Base-by-base conservation (phyloP, 2,797 vertebrate species). In the Choloepus didactylus region DNA sequence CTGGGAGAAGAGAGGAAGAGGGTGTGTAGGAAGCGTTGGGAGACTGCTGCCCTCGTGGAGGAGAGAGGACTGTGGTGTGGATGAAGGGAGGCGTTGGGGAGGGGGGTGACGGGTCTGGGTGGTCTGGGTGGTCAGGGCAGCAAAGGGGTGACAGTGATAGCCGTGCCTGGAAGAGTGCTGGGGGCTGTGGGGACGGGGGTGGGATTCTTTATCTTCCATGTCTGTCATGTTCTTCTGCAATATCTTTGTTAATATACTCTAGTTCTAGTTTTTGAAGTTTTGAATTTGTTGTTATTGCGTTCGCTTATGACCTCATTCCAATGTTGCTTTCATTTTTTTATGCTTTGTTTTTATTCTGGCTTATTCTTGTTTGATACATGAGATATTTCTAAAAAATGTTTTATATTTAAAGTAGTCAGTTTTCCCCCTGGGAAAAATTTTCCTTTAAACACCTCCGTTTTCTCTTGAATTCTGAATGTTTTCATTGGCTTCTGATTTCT, bases 331-430 rank as follows among this genome's bases (percentile, higher is more conserved):
- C 77, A 9, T 18, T 67, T 86, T 56, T 35, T 82, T 82, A 67
- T 51, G 19, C 25, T 79, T 95, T 59, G 11, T 80, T 84, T 88
- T 95, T 85, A 80, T 60, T 41, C 18, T 67, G 59, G 73, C 31
- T 59, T 75, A 44, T 51, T 75, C 67, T 81, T 16, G 2, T 80
- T 59, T 89, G 73, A 9, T 67, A 92, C 79, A 54, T 73, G 38
- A 60, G 11, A 6, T 27, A n/a, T n/a, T 86, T 80, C 73, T 19
- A 14, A 51, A 21, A 62, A 89, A 67, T 3, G 10, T 46, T 67
- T 86, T 77, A 70, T 89, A 59, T 67, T 51, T 67, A 67, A 35
- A 51, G 7, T 46, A 41, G 35, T 81, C 29, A 44, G 23, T 31
- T 76, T 35, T 3, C 21, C 49, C 80, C 27, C 41, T 38, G 31